phyloP scores from a whole-genome alignment of 2,113 vertebrate genomes.

The Girardinichthys multiradiatus region DNA sequence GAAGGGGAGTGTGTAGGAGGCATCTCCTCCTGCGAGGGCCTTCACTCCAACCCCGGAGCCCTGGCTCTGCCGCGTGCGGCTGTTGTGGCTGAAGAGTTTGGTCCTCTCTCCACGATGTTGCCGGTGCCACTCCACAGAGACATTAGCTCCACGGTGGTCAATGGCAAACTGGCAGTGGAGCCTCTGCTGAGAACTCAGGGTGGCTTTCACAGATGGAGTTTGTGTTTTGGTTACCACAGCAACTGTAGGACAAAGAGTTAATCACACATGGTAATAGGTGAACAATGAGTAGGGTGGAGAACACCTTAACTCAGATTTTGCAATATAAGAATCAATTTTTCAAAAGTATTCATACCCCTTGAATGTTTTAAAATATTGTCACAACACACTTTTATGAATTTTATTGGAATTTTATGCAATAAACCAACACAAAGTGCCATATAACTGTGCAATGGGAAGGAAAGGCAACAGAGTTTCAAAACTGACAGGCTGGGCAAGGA shows the following conservation, averaged over 20 bases:
- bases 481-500: too few species aligned
- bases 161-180: conserved; percentile 78
- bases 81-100: conserved; percentile 62
- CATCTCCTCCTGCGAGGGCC: conserved; percentile 66
- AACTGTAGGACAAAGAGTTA: conserved; percentile 58
- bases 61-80: conserved; percentile 35
- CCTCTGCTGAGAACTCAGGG: conserved; percentile 53
- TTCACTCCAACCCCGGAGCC: conserved; percentile 51
- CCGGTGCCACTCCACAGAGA: conserved; percentile 65
- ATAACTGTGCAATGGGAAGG: too few species aligned
- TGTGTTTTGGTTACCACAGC: conserved; percentile 70
- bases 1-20: conserved; percentile 64
- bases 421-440: too few species aligned
- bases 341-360: too few species aligned
- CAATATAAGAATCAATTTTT: too few species aligned
- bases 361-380: accelerated
- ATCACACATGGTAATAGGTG: background rate
- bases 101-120: conserved; percentile 54
- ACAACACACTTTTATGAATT: too few species aligned
- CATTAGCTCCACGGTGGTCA: conserved; percentile 63
- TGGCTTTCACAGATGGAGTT: conserved; percentile 58
- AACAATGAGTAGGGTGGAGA: background rate
- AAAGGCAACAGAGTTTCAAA: too few species aligned
- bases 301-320: background rate
- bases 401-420: too few species aligned